Base-by-base conservation (phyloP, 2,113 vertebrate genomes). In the Nannobrachium achirus region DNA sequence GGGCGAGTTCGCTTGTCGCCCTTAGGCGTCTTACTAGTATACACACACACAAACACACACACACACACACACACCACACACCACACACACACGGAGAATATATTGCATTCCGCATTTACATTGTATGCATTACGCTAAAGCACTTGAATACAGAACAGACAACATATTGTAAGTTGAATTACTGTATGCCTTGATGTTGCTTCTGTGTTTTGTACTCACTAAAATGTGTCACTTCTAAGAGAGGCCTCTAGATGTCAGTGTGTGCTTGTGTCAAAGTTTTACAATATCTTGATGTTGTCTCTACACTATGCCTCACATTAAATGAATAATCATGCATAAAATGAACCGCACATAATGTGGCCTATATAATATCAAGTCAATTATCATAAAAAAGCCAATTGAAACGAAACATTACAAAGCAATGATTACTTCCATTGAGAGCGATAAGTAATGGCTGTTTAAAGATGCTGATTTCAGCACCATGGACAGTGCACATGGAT, bases 231-330 rank as follows among this genome's bases (percentile, higher is more conserved):
- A 58, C 15, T 61, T 71, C 18, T 14, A n/a, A 8, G 5, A 48
- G 48, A 6, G 19, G 45, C 61, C 87, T 72, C 75, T 82, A 89
- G 89, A 81, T 87, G 86, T 80, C 90, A 88, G 73, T 73, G 61
- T 86, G 73, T 60, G 15, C 59, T 50, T 61, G 49, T 56, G 14
- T 64, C 62, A 67, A 16, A 8, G 15, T 11, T n/a, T 52, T 11
- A 33, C 25, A 33, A 33, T 46, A 0, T 48, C 64, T 57, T 4
- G 25, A 33, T 5, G 25, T 33, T 8, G 7, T 39, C 10, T 1
- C 16, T 14, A 20, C 58, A 6, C 41, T 50, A n/a, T 62, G 18
- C 51, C 33, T 44, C 10, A 10, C 10, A 9, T 75, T 38, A 19
- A 59, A 73, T 49, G 1, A 59, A 20, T 16, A 63, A 7, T 16